Evolutionary conservation across 2,888 invertebrate species (phyloP).

Genomic region (Acleris holmiana): DNA sequence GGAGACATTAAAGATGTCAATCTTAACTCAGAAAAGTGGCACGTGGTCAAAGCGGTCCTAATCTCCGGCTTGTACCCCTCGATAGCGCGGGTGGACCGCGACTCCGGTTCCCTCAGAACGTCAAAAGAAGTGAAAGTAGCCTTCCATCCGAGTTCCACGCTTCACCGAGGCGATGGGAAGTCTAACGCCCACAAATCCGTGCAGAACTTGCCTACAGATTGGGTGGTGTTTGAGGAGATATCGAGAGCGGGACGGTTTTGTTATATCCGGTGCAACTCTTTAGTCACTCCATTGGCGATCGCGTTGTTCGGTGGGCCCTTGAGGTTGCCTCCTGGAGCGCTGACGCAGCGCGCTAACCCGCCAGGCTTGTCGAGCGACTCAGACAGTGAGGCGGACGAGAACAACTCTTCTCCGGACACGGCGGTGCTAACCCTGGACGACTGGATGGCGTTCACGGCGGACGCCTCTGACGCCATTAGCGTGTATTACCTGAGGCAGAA

Average conservation of each 20-base stretch:
- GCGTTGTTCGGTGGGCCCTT: conserved; percentile 91
- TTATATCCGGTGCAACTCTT: conserved; percentile 90
- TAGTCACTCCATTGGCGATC: conserved; percentile 92
- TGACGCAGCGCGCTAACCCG: conserved; percentile 74
- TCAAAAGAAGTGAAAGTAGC: conserved; percentile 84
- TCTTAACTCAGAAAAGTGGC: conserved; percentile 93
- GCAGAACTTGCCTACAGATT: conserved; percentile 88
- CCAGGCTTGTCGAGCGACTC: conserved; percentile 77
- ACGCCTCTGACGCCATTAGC: conserved; percentile 87
- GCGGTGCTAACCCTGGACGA: conserved; percentile 87
- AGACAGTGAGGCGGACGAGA: conserved; percentile 75
- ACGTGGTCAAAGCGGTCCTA: conserved; percentile 95
- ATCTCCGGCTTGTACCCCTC: conserved; percentile 96
- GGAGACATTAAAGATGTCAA: conserved; percentile 92
- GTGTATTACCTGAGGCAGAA: conserved; percentile 89
- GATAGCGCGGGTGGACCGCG: conserved; percentile 89
- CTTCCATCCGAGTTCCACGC: conserved; percentile 86
- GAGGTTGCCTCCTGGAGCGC: conserved; percentile 79
- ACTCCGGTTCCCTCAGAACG: conserved; percentile 85
- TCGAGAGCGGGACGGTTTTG: conserved; percentile 88
- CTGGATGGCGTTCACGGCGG: conserved; percentile 89
- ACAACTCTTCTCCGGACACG: conserved; percentile 64
- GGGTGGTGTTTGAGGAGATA: conserved; percentile 95
- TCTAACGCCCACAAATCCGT: conserved; percentile 63
- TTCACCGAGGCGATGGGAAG: conserved; percentile 82